Percentiles rank a stretch among this genome's conserved stretches.
Conservation (phyloP, 2,888 invertebrate species). For the Andricus quercusramuli region DNA sequence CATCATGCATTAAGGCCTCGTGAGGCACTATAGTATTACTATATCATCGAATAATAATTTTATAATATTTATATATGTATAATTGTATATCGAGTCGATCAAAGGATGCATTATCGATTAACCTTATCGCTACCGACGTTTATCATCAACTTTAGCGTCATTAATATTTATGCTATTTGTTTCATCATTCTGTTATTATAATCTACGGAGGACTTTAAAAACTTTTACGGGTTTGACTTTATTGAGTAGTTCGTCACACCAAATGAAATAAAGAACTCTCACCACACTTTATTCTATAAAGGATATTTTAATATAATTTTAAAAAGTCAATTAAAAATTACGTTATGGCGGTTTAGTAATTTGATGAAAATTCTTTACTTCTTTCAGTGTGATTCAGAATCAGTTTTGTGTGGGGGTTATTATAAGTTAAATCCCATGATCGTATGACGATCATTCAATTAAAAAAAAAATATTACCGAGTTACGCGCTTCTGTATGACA, state of each 20-base stretch:
- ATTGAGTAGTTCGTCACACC: background rate
- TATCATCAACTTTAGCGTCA: slow-evolving; percentile 6
- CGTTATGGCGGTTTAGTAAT: background rate
- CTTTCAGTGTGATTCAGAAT: too few relatives aligned
- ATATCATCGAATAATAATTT: slow-evolving; percentile 69
- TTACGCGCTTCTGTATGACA: background rate
- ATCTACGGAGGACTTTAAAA: background rate
- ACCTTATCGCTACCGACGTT: slow-evolving; percentile 50
- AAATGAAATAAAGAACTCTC: slow-evolving; percentile 6
- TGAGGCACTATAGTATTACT: slow-evolving; percentile 74
- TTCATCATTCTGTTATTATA: slow-evolving; percentile 11
- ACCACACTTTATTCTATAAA: background rate
- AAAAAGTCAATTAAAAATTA: background rate
- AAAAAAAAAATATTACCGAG: background rate
- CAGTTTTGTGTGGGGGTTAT: background rate
- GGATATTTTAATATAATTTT: background rate
- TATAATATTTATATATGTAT: slow-evolving; percentile 54
- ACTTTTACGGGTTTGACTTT: background rate
- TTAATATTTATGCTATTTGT: slow-evolving; percentile 19
- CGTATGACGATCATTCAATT: background rate
- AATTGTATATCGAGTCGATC: slow-evolving; percentile 67
- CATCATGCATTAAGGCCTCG: slow-evolving; percentile 76
- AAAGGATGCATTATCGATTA: slow-evolving; percentile 52
- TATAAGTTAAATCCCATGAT: background rate
- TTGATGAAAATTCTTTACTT: slow-evolving; percentile 12